phyloP scores from a whole-genome alignment of 2,888 invertebrate species.

The Oxycera nigricornis region DNA sequence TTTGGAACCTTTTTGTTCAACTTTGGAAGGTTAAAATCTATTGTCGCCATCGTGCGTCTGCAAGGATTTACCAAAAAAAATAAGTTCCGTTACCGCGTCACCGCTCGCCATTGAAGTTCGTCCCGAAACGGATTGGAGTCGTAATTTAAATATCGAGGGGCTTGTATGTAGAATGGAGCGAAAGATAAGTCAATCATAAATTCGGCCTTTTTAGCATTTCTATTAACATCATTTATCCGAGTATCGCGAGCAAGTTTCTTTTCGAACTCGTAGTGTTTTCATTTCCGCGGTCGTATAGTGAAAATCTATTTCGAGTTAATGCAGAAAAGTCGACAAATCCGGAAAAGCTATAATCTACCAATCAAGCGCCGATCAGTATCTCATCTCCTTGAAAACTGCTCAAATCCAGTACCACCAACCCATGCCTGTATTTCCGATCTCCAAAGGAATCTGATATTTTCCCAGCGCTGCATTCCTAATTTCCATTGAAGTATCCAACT shows the following conservation, averaged over 20 bases:
- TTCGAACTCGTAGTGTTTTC: slow-evolving; percentile 33
- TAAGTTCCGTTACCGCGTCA: no score
- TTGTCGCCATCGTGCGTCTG: no score
- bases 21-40: no score
- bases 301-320: slow-evolving; percentile 11
- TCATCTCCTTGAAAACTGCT: not conserved
- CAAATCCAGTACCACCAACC: not conserved
- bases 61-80: no score
- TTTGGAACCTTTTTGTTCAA: no score
- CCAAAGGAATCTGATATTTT: not conserved
- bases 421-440: not conserved
- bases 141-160: slow-evolving; percentile 59
- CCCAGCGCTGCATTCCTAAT: not conserved
- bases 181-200: slow-evolving; percentile 60
- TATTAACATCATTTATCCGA: slow-evolving; percentile 63
- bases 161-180: slow-evolving; percentile 60
- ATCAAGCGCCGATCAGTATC: not conserved
- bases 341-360: not conserved
- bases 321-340: slow-evolving; percentile 16
- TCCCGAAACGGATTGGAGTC: no score
- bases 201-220: slow-evolving; percentile 66
- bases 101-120: no score
- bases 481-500: not conserved
- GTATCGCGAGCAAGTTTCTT: slow-evolving; percentile 49
- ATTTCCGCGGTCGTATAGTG: slow-evolving; percentile 19